phyloP scores from a whole-genome alignment of 2,113 vertebrate species.

The Carlito syrichta region DNA sequence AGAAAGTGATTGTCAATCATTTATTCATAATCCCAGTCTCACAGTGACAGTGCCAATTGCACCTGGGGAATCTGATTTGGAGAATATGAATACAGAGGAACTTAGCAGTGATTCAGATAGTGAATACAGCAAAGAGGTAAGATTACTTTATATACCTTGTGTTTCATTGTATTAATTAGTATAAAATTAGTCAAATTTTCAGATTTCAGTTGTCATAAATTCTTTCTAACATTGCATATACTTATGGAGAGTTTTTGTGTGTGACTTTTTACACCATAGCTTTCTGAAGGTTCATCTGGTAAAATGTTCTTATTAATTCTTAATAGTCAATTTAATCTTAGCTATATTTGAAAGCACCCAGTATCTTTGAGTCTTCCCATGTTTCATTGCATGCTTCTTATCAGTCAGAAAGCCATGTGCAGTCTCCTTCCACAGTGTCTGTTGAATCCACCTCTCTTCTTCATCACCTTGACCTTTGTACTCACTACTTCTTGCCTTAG shows the following conservation, averaged over 20 bases:
- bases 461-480: not conserved
- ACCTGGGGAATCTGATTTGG: conserved; percentile 94
- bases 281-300: not conserved
- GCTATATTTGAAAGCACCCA: not conserved
- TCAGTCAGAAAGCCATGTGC: not conserved
- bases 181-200: not conserved
- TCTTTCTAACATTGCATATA: not conserved
- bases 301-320: not conserved
- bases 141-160: conserved; percentile 14
- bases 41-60: conserved; percentile 95
- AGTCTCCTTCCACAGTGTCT: not conserved
- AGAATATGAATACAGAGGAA: conserved; percentile 94
- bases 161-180: not conserved
- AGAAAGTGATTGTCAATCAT: conserved; percentile 86
- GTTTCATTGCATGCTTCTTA: not conserved
- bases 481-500: not conserved
- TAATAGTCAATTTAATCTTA: not conserved
- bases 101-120: conserved; percentile 93
- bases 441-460: not conserved
- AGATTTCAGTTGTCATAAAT: not conserved
- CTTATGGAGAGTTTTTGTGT: not conserved
- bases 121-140: conserved; percentile 90
- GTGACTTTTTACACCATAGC: not conserved
- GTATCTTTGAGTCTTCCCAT: not conserved
- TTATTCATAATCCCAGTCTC: conserved; percentile 91